A percentile compares a stretch with the other conserved stretches of the same genome.
These are phyloP conservation scores for Leptopterna dolabrata DNA, from an alignment of 2,888 invertebrate species.

Conservation along the genomic window DNA sequence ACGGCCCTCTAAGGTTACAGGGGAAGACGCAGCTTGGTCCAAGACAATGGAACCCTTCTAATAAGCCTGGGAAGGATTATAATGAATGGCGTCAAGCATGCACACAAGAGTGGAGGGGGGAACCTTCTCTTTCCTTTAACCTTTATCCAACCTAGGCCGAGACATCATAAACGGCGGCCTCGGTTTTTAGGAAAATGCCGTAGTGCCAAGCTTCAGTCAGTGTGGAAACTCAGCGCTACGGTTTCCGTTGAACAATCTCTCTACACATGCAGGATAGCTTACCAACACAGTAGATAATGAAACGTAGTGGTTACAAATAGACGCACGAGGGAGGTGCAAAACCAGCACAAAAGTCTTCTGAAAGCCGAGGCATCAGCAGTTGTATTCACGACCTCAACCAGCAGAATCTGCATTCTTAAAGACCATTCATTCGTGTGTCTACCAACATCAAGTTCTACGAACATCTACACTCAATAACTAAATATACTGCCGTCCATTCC, in stretches of 20 bases:
- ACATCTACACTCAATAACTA: too few species aligned
- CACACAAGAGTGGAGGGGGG: slow-evolving; percentile 23
- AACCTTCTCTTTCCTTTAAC: slow-evolving; percentile 23
- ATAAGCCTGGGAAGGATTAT: slow-evolving; percentile 54
- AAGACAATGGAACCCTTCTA: slow-evolving; percentile 51
- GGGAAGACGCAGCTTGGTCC: slow-evolving; percentile 33
- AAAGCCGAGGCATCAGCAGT: too few species aligned
- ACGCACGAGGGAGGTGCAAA: background rate
- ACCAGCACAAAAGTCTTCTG: too few species aligned
- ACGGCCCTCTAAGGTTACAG: slow-evolving; percentile 44
- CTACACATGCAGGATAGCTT: too few species aligned
- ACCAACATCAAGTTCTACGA: too few species aligned
- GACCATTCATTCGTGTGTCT: too few species aligned
- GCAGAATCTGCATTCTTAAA: too few species aligned
- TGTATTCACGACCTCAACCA: too few species aligned
- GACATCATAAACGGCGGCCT: background rate
- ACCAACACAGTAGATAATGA: background rate
- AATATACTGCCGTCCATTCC: too few species aligned
- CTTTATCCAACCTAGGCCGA: slow-evolving; percentile 27
- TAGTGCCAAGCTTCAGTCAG: background rate
- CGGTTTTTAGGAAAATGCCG: background rate
- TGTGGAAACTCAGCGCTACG: background rate
- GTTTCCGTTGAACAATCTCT: background rate
- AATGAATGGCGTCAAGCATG: slow-evolving; percentile 51
- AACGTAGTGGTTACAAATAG: background rate